A percentile compares a stretch with the other conserved stretches of the same genome.
These are phyloP conservation scores for Trematomus loennbergii DNA, from an alignment of 2,113 vertebrate species.

Conservation along the genomic window DNA sequence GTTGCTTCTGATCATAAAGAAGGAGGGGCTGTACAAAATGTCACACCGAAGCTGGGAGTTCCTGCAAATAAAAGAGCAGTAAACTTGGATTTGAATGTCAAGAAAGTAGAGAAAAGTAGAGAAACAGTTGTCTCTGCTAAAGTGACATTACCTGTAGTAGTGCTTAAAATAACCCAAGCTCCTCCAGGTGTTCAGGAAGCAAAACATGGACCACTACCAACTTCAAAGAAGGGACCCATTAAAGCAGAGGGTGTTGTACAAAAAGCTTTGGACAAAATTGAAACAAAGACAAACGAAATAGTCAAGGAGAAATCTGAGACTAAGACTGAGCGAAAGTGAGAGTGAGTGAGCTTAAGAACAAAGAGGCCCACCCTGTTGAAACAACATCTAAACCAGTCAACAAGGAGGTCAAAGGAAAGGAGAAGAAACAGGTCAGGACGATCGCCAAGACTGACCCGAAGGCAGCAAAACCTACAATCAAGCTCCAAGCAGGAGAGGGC, in stretches of 20 bases:
- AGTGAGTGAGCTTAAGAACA: not conserved
- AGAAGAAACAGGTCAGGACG: not conserved
- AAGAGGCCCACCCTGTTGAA: constrained; percentile 23
- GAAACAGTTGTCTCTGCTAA: not conserved
- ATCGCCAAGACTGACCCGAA: constrained; percentile 2
- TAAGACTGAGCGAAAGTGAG: not conserved
- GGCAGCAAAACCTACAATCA: not conserved
- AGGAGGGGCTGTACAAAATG: not conserved
- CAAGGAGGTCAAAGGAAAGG: constrained; percentile 25
- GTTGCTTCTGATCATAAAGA: not conserved
- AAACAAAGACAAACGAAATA: constrained; percentile 4
- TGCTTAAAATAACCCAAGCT: constrained; percentile 24
- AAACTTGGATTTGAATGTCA: constrained; percentile 29
- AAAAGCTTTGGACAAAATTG: not conserved
- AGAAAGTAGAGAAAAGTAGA: constrained; percentile 6
- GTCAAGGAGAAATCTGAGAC: not conserved
- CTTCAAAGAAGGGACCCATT: not conserved
- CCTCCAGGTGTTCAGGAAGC: constrained; percentile 47
- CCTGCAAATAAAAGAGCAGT: constrained; percentile 50
- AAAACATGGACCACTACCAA: not conserved
- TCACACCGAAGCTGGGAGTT: constrained; percentile 13
- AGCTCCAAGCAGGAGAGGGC: not conserved
- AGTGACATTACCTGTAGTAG: not conserved
- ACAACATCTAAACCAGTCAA: constrained; percentile 6
- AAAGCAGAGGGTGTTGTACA: constrained; percentile 4